A percentile compares a stretch with the other conserved stretches of the same genome.
Evolutionary conservation across 2,797 vertebrate species (phyloP).

Genomic region (Nasua narica): DNA sequence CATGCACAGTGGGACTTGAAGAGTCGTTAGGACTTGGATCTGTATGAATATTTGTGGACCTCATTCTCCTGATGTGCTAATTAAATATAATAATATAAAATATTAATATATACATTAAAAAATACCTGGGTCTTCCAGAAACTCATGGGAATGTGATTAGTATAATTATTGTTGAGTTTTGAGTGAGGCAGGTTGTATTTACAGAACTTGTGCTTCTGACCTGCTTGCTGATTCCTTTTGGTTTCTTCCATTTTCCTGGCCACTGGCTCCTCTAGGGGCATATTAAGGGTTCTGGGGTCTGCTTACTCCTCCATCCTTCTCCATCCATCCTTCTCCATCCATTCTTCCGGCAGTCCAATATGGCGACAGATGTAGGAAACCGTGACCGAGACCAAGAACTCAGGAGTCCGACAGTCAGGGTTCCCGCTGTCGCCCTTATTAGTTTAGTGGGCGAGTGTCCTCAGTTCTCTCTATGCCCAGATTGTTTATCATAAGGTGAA

Average conservation of each 20-base stretch:
- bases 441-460: neutral
- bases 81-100: neutral
- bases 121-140: neutral
- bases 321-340: too few species aligned
- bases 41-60: neutral
- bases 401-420: neutral
- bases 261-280: neutral
- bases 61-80: neutral
- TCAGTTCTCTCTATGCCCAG: neutral
- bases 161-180: neutral
- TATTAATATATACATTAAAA: neutral
- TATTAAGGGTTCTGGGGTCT: neutral
- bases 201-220: neutral
- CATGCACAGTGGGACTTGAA: neutral
- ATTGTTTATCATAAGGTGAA: neutral
- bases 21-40: neutral
- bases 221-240: neutral
- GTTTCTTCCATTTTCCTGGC: neutral
- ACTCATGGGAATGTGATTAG: too few species aligned
- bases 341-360: neutral
- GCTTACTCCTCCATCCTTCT: too few species aligned
- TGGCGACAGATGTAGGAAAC: neutral
- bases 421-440: neutral
- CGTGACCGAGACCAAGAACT: neutral
- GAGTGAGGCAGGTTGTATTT: neutral